Percentiles rank a stretch among this genome's conserved stretches.
These are phyloP conservation scores for Heliconius charithonia DNA, from an alignment of 2,888 invertebrate genomes.

Conservation along the genomic window DNA sequence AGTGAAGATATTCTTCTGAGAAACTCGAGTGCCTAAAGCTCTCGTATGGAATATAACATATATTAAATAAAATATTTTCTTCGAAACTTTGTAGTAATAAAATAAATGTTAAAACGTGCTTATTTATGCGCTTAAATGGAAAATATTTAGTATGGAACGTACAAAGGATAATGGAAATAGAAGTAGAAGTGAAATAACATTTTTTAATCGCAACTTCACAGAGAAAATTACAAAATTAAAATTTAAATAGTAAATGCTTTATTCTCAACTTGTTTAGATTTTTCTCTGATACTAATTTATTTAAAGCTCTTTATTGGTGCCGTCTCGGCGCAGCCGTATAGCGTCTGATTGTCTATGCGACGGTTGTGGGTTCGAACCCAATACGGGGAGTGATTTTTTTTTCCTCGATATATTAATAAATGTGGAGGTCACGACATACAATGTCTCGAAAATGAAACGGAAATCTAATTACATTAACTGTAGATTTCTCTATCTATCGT, in stretches of 20 bases:
- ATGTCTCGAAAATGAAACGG: background rate
- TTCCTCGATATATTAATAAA: background rate
- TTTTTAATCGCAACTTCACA: background rate
- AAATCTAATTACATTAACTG: background rate
- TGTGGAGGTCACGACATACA: background rate
- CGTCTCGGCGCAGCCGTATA: background rate
- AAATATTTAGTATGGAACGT: background rate
- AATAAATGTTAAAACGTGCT: background rate
- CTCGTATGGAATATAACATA: constrained; percentile 20
- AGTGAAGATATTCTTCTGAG: constrained; percentile 18
- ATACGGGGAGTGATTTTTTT: background rate
- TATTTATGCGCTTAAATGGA: background rate
- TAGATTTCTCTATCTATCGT: background rate
- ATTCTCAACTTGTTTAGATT: background rate
- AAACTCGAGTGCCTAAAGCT: constrained; percentile 28
- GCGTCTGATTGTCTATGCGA: background rate
- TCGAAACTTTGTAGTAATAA: background rate
- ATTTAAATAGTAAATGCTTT: background rate
- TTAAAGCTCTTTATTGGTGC: background rate
- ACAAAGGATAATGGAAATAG: constrained; percentile 6
- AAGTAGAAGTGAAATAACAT: background rate
- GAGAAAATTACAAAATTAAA: background rate
- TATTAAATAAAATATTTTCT: constrained; percentile 19
- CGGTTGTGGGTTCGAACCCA: background rate
- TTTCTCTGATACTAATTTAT: background rate